phyloP scores from a whole-genome alignment of 2,888 invertebrate species.

The Netelia melanura region DNA sequence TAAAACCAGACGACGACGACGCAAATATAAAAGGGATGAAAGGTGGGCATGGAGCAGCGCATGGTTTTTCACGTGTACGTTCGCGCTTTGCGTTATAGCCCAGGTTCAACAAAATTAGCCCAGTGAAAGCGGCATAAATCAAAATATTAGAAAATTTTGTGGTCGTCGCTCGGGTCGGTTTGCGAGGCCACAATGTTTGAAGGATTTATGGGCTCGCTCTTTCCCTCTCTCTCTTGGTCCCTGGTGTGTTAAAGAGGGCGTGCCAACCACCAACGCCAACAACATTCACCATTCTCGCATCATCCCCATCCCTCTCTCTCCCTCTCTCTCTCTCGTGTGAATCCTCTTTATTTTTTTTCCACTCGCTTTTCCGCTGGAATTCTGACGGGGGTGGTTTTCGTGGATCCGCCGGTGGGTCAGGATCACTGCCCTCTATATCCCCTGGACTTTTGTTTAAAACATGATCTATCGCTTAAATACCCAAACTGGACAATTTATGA shows the following conservation, averaged over 20 bases:
- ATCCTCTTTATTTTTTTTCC: constrained; percentile 38
- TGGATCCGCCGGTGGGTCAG: constrained; percentile 64
- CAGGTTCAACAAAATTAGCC: constrained; percentile 79
- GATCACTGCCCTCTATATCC: constrained; percentile 76
- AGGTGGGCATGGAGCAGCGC: constrained; percentile 71
- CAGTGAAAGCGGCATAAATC: constrained; percentile 84
- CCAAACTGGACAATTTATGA: constrained; percentile 82
- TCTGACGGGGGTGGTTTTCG: constrained; percentile 67
- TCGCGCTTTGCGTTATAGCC: constrained; percentile 47
- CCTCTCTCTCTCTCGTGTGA: constrained; percentile 59
- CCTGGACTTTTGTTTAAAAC: constrained; percentile 83
- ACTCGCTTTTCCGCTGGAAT: constrained; percentile 67
- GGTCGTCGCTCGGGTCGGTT: constrained; percentile 64
- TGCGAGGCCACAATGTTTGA: constrained; percentile 76
- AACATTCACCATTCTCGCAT: constrained; percentile 69
- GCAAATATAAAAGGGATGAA: constrained; percentile 73
- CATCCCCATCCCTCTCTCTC: constrained; percentile 68
- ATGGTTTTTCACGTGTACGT: constrained; percentile 23
- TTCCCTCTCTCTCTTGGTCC: constrained; percentile 59
- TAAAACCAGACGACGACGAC: background rate
- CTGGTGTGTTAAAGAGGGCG: constrained; percentile 76
- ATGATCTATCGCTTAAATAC: constrained; percentile 84
- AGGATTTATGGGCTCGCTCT: constrained; percentile 82
- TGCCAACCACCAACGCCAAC: constrained; percentile 70
- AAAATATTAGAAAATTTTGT: constrained; percentile 83